Conservation (phyloP, 2,888 invertebrate genomes). For the Parapristionchus giblindavisi region DNA sequence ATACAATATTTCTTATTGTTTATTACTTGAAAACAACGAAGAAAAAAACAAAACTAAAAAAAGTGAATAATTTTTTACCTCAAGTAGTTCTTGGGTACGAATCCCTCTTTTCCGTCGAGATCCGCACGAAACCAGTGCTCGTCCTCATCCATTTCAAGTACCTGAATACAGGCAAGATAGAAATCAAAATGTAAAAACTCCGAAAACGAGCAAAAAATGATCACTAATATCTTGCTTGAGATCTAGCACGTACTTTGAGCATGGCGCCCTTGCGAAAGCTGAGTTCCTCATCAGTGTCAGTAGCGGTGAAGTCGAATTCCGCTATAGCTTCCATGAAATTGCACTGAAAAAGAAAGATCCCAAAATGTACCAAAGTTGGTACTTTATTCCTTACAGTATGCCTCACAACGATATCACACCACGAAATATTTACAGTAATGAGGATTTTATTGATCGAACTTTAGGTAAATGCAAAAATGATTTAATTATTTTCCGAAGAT, state of each 20-base stretch:
- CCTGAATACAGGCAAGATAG: conserved; percentile 74
- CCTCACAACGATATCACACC: background rate
- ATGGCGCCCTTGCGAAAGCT: conserved; percentile 94
- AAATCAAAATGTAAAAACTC: background rate
- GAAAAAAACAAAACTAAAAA: no score
- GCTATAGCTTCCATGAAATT: conserved; percentile 91
- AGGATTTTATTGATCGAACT: background rate
- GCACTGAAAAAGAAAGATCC: background rate
- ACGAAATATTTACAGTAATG: background rate
- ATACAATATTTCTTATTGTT: no score
- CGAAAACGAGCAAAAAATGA: background rate
- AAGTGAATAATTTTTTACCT: conserved; percentile 69
- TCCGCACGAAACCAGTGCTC: conserved; percentile 99
- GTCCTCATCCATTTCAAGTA: conserved; percentile 98
- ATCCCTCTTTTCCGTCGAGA: conserved; percentile 92
- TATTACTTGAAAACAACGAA: no score
- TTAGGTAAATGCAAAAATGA: background rate
- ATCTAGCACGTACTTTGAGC: conserved; percentile 82
- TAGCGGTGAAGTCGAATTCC: conserved; percentile 97
- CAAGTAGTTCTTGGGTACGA: conserved; percentile 98
- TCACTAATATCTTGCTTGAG: no score
- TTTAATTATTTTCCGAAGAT: no score
- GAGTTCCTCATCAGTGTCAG: conserved; percentile 92
- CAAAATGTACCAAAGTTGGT: background rate
- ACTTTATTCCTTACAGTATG: background rate